Conservation (phyloP, 2,797 vertebrate genomes). For the Lacerta agilis region DNA sequence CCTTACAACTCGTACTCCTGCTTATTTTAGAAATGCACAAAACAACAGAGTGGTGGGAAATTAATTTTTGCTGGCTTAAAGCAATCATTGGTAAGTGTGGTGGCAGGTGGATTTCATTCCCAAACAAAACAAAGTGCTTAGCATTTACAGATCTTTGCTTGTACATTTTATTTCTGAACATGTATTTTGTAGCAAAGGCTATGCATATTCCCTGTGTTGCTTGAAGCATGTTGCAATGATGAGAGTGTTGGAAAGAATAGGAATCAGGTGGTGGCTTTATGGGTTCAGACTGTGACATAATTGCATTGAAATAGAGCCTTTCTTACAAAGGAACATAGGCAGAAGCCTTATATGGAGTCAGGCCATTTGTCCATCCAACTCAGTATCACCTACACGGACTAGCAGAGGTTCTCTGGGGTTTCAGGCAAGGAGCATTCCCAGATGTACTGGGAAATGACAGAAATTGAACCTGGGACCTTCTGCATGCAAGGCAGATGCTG, state of each 20-base stretch:
- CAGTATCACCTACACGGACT: too few relatives aligned
- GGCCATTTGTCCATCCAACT: too few relatives aligned
- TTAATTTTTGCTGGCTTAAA: slow-evolving; percentile 42
- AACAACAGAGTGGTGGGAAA: slow-evolving; percentile 30
- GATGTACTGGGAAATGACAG: too few relatives aligned
- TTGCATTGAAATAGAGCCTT: not conserved
- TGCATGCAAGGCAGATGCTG: too few relatives aligned
- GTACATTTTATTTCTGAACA: not conserved
- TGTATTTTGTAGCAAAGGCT: not conserved
- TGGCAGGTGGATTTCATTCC: not conserved
- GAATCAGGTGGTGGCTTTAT: not conserved
- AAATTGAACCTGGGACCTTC: too few relatives aligned
- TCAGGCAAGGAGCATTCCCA: too few relatives aligned
- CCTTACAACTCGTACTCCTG: not conserved
- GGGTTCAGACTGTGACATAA: not conserved
- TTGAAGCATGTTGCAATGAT: not conserved
- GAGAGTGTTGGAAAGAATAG: not conserved
- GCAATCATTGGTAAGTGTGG: not conserved
- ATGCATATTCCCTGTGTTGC: not conserved
- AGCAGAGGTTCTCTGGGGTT: too few relatives aligned
- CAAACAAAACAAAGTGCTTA: not conserved
- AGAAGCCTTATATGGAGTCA: too few relatives aligned
- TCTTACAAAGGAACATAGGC: too few relatives aligned
- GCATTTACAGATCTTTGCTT: not conserved
- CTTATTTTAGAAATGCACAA: slow-evolving; percentile 53